A percentile compares a stretch with the other conserved stretches of the same genome.
Conservation (phyloP, 2,113 vertebrate species). For the Perca fluviatilis region DNA sequence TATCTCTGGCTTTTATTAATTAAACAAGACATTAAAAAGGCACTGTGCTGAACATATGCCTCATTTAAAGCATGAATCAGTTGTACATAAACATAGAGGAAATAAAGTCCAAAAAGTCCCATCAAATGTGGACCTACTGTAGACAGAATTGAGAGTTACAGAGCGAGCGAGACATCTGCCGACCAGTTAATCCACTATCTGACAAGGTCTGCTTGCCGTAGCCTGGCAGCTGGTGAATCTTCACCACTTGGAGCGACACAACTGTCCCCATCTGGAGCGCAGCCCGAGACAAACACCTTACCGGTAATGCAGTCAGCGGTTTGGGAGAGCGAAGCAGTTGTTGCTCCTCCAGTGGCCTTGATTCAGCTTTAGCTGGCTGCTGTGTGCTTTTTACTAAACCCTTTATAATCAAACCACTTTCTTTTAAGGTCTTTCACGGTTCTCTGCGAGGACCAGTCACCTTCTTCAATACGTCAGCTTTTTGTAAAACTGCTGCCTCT, state of each 20-base stretch:
- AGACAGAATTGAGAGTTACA: constrained; percentile 2
- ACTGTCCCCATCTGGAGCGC: constrained; percentile 56
- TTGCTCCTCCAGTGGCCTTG: constrained; percentile 37
- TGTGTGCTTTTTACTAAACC: not conserved
- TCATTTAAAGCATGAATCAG: constrained; percentile 16
- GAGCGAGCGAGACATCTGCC: constrained; percentile 4
- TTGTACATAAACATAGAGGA: not conserved
- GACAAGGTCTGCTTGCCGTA: constrained; percentile 42
- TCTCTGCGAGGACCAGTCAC: constrained; percentile 4
- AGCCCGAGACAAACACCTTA: constrained; percentile 57
- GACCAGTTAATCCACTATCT: constrained; percentile 37
- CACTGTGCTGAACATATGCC: not conserved
- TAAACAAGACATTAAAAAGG: constrained; percentile 21
- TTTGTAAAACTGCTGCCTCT: constrained; percentile 12
- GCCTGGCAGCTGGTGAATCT: constrained; percentile 49
- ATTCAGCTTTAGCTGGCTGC: constrained; percentile 21
- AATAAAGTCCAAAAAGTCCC: constrained; percentile 15
- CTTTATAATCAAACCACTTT: constrained; percentile 32
- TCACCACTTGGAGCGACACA: constrained; percentile 26
- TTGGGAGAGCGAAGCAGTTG: constrained; percentile 30
- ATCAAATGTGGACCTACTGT: constrained; percentile 1
- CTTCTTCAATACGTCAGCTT: constrained; percentile 3
- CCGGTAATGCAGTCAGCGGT: constrained; percentile 43
- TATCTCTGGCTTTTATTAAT: constrained; percentile 10
- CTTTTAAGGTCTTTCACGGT: not conserved